Evolutionary conservation across 2,888 invertebrate genomes (phyloP).

Genomic region (Timema cristinae): DNA sequence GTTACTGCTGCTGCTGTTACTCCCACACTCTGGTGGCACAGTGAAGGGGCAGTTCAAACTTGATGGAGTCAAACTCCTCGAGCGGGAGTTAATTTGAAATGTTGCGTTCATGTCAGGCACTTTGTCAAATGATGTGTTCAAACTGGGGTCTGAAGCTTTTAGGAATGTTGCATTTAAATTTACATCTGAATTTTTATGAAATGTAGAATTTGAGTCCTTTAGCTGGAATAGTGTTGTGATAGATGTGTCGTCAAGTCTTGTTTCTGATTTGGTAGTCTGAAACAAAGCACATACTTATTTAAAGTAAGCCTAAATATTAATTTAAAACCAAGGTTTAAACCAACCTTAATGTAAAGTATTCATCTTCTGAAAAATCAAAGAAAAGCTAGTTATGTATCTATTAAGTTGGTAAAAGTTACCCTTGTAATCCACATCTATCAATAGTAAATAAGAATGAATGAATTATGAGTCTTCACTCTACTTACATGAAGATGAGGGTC

Average conservation of each 20-base stretch:
- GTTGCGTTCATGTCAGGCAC: conserved; percentile 17
- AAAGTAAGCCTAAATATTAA: too few species aligned
- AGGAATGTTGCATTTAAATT: conserved; percentile 21
- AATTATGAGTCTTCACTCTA: too few species aligned
- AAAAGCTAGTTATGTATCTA: too few species aligned
- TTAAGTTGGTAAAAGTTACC: too few species aligned
- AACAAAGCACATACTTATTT: not conserved
- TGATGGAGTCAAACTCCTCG: conserved; percentile 17
- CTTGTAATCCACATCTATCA: too few species aligned
- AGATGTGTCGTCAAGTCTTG: not conserved
- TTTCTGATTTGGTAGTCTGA: conserved; percentile 21
- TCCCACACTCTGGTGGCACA: not conserved
- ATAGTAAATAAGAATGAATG: not conserved
- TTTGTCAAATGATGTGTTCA: not conserved
- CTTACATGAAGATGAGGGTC: too few species aligned
- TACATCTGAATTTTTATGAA: conserved; percentile 11
- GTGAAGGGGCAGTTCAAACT: conserved; percentile 23
- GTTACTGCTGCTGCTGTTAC: conserved; percentile 16
- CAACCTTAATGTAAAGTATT: too few species aligned
- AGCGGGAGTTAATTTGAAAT: conserved; percentile 15
- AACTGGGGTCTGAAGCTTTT: conserved; percentile 13
- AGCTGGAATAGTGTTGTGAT: conserved; percentile 12
- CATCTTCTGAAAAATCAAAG: too few species aligned
- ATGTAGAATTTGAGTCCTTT: not conserved
- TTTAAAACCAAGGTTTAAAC: too few species aligned